phyloP scores from a whole-genome alignment of 2,113 vertebrate genomes.

The Nannobrachium achirus region DNA sequence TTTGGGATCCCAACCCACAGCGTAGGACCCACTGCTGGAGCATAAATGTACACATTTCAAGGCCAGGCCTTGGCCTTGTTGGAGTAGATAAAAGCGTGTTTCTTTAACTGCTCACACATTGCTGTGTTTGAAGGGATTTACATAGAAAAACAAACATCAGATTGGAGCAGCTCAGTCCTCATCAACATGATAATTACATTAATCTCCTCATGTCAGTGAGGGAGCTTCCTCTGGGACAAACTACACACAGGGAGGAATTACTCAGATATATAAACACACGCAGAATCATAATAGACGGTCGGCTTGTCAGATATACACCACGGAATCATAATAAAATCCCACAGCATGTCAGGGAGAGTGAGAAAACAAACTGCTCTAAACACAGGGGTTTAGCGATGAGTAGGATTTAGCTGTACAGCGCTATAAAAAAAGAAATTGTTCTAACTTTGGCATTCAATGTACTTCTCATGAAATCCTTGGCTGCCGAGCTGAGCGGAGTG shows the following conservation, averaged over 20 bases:
- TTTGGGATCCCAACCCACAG: constrained; percentile 28
- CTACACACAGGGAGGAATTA: constrained; percentile 49
- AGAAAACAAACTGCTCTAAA: constrained; percentile 49
- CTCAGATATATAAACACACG: constrained; percentile 36
- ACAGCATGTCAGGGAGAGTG: constrained; percentile 33
- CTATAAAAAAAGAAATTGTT: constrained; percentile 30
- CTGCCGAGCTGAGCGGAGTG: constrained; percentile 22
- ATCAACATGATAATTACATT: constrained; percentile 70
- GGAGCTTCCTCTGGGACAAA: constrained; percentile 51
- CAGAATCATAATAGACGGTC: constrained; percentile 37
- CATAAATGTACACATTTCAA: constrained; percentile 28
- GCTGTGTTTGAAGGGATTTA: constrained; percentile 66
- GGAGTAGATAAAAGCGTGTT: constrained; percentile 56
- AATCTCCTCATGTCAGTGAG: constrained; percentile 53
- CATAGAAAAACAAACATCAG: constrained; percentile 63
- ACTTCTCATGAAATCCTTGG: constrained; percentile 40
- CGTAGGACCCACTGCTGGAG: constrained; percentile 43
- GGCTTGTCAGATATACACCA: constrained; percentile 49
- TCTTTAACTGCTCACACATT: constrained; percentile 68
- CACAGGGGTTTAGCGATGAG: constrained; percentile 27
- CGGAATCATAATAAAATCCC: constrained; percentile 40
- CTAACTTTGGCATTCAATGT: constrained; percentile 7
- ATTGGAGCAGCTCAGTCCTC: constrained; percentile 54
- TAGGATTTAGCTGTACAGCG: constrained; percentile 27
- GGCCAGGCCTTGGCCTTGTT: constrained; percentile 44